Evolutionary conservation across 2,797 vertebrate species (phyloP), one percentile per base, ranked within the genome.

Genomic region (Fringilla coelebs): DNA sequence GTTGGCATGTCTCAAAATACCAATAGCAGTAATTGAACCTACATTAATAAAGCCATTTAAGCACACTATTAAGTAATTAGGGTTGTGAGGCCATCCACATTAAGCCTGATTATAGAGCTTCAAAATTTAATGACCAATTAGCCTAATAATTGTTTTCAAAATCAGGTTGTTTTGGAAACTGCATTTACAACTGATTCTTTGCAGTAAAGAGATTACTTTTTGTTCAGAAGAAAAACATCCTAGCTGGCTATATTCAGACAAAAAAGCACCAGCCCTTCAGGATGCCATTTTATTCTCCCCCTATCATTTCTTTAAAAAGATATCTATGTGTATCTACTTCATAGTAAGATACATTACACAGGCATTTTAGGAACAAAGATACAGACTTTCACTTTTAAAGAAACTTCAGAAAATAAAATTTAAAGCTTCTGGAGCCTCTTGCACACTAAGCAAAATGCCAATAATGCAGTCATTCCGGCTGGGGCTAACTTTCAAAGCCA

Each of bases 81-180:
- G 40, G 55, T 70, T 78, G 32, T 54, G 45, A 95, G 63, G 83
- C 66, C 74, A 67, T 89, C 34, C 54, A 61, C 67, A 61, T 60
- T 73, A 93, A 90, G 45, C 10, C 60, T 51, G 62, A 86, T 90
- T 78, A 81, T 4, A 89, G 31, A 82, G 55, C 40, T 92, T 85
- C 74, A 62, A 73, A 95, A 84, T 60, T 45, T 75, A 88, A 88
- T 10, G 12, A 83, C 72, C 75, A 77, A 94, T 88, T 93, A 94
- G 73, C 52, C 60, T 84, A 92, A 77, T 41, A 85, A 85, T 19
- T 91, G 58, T 43, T 85, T 88, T 88, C 58, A 43, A 58, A 81
- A 79, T 60, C 41, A 77, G 34, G 32, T 28, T 82, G 43, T 78
- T 91, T 89, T 65, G 38, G 29, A 80, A 90, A 60, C 29, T 79